Evolutionary conservation across 2,888 invertebrate genomes (phyloP), one percentile per base, ranked within the genome.

Genomic region (Acanthacorydalis orientalis): DNA sequence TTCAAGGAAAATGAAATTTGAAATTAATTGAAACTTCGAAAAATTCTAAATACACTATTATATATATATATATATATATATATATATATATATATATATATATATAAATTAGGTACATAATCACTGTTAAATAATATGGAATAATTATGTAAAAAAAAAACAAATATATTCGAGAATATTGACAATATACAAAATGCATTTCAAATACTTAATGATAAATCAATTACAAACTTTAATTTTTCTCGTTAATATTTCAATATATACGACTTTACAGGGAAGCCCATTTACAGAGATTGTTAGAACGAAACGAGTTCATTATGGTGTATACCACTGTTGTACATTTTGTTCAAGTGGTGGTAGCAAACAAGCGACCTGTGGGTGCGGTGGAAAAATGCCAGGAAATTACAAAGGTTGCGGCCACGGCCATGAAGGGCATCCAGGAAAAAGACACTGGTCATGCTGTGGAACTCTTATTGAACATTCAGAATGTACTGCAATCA

Each of bases 371-470:
- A 65, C 64, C 39, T 86, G 86, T 63, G 83, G 77, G 4, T 86
- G 87, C 57, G 77, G 77, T 9, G 80, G 80, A 6, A 72, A 69
- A 48, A 86, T 86, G 84, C 79, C 80, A 15, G 84, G 83, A 53
- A 75, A 74, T 8, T 79, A 77, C 54, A 74, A 69, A 66, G 85
- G 86, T 9, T 87, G 86, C 58, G 86, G 86, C 0, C 86, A 87
- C 68, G 85, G 85, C 2, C 85, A 86, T 64, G 68, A 72, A 44
- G 85, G 84, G 38, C 85, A 86, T 71, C 85, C 85, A 34, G 85
- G 86, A 49, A 65, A 76, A 51, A 70, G 80, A 9, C 86, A 87
- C 67, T 87, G 87, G 86, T 86, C 85, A 42, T 87, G 87, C 61
- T 87, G 86, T 63, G 85, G 80, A 51, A 71, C 68, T 64, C 69